These are phyloP conservation scores for Halichondria panicea DNA, from an alignment of 37 sponge, comb jelly and placozoan species.

Conservation along the genomic window DNA sequence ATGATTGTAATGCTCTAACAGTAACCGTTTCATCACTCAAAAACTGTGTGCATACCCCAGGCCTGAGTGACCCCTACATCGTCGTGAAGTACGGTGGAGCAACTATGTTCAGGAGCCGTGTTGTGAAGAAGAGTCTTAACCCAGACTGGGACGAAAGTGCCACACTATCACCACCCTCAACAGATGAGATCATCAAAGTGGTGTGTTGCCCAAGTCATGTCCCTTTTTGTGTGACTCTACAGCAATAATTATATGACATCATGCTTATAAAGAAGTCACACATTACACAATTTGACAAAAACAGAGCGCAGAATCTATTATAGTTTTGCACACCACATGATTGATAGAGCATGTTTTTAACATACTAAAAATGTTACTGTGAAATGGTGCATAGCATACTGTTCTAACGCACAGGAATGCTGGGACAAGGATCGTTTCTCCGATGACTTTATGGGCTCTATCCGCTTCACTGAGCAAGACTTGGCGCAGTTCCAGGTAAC, in stretches of 20 bases:
- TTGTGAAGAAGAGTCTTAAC: slow-evolving; percentile 43
- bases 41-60: too few species aligned
- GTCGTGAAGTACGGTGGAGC: slow-evolving; percentile 39
- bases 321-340: too few species aligned
- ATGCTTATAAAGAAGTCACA: too few species aligned
- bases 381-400: too few species aligned
- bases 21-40: background rate
- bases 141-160: slow-evolving; percentile 50
- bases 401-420: slow-evolving; percentile 38
- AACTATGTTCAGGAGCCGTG: slow-evolving; percentile 17
- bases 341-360: slow-evolving; percentile 1
- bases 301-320: too few species aligned
- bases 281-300: too few species aligned
- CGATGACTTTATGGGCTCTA: slow-evolving; percentile 60
- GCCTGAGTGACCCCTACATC: slow-evolving; percentile 59
- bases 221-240: too few species aligned
- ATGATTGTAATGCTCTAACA: background rate
- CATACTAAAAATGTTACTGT: too few species aligned
- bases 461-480: slow-evolving; percentile 20
- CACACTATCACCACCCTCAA: slow-evolving; percentile 38
- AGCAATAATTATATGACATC: too few species aligned
- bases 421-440: slow-evolving; percentile 57
- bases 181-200: slow-evolving; percentile 36
- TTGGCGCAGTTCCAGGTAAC: slow-evolving; percentile 2
- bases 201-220: slow-evolving; percentile 8